Conservation (phyloP, 2,888 invertebrate species). For the Drosophila multiciliata region DNA sequence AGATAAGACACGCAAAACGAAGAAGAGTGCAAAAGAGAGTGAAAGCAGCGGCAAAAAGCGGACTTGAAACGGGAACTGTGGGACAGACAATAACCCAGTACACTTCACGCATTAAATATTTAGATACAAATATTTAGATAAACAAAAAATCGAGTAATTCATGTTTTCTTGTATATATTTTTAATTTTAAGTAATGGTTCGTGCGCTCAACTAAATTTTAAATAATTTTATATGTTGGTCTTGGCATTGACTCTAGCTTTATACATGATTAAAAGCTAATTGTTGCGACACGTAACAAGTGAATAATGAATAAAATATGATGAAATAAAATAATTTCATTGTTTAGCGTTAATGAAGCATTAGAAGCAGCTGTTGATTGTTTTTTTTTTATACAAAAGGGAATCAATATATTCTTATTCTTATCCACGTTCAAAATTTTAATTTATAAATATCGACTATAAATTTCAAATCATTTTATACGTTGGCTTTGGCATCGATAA, state of each 20-base stretch:
- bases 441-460: too few species aligned
- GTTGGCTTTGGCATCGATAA: slow-evolving; percentile 5
- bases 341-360: neutral
- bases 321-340: neutral
- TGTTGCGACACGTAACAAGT: neutral
- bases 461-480: neutral
- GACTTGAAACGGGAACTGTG: slow-evolving; percentile 20
- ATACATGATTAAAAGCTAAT: neutral
- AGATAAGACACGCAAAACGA: slow-evolving; percentile 51
- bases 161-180: neutral
- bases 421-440: neutral
- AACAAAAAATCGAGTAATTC: neutral
- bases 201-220: neutral
- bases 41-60: slow-evolving; percentile 33
- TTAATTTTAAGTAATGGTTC: neutral
- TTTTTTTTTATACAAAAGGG: neutral
- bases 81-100: neutral
- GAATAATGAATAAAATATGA: neutral
- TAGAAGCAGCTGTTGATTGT: neutral
- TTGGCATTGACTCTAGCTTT: neutral
- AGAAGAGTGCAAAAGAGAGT: slow-evolving; percentile 29
- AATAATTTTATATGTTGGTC: slow-evolving; percentile 6
- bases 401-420: neutral
- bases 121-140: neutral
- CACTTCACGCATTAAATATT: neutral